These are phyloP conservation scores for Drosophila fungiperda DNA, from an alignment of 2,888 invertebrate species.

Conservation along the genomic window DNA sequence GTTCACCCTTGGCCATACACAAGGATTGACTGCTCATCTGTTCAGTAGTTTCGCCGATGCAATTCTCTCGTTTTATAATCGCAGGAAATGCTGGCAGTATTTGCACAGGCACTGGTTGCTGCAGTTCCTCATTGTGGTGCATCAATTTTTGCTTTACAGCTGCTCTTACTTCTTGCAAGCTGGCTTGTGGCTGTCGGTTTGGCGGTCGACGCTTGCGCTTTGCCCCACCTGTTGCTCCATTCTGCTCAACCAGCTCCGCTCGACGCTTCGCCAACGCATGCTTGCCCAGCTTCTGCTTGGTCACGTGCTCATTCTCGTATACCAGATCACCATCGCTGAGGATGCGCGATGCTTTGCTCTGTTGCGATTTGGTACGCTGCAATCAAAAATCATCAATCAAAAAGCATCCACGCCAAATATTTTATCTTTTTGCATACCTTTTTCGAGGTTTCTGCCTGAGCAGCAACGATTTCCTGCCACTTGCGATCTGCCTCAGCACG, in stretches of 20 bases:
- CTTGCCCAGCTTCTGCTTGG: constrained; percentile 65
- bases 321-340: constrained; percentile 71
- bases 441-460: constrained; percentile 62
- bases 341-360: constrained; percentile 68
- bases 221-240: constrained; percentile 2
- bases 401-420: not conserved
- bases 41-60: constrained; percentile 51
- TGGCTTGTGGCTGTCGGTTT: constrained; percentile 7
- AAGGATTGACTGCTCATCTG: constrained; percentile 11
- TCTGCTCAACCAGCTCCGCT: constrained; percentile 22
- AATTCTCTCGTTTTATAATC: constrained; percentile 56
- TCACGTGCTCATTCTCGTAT: constrained; percentile 81
- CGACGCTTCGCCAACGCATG: constrained; percentile 52
- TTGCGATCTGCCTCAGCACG: constrained; percentile 65
- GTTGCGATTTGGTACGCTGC: constrained; percentile 44
- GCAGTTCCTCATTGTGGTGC: not conserved
- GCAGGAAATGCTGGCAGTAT: constrained; percentile 17
- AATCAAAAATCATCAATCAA: not conserved
- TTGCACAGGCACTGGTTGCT: constrained; percentile 6
- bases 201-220: constrained; percentile 33
- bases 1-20: constrained; percentile 29
- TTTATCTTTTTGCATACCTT: constrained; percentile 62
- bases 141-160: constrained; percentile 14
- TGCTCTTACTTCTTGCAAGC: not conserved
- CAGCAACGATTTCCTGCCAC: constrained; percentile 70